A percentile compares a stretch with the other conserved stretches of the same genome.
These are phyloP conservation scores for Sparus aurata DNA, from an alignment of 2,797 vertebrate genomes.

Conservation along the genomic window DNA sequence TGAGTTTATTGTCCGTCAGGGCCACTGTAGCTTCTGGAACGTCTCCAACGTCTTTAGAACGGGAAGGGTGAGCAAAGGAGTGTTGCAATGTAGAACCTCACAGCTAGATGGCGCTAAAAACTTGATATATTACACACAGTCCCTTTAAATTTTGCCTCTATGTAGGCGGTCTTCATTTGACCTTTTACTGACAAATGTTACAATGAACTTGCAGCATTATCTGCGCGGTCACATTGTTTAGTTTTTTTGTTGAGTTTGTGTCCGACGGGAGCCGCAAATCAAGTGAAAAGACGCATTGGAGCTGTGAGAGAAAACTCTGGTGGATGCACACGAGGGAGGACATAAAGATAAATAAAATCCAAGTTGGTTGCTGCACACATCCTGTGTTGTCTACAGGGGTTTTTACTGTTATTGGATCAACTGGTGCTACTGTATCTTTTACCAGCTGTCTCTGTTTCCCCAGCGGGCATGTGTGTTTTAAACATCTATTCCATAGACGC, in stretches of 20 bases:
- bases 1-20: too few relatives aligned
- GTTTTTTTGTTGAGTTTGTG: background rate
- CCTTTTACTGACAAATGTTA: background rate
- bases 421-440: conserved; percentile 60
- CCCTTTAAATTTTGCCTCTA: background rate
- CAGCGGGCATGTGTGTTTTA: conserved; percentile 32
- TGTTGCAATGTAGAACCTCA: too few relatives aligned
- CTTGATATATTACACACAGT: too few relatives aligned
- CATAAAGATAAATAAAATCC: conserved; percentile 35
- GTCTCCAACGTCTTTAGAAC: too few relatives aligned
- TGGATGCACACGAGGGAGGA: conserved; percentile 40
- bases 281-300: conserved; percentile 20
- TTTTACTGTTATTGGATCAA: conserved; percentile 62
- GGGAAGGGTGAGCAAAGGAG: too few relatives aligned
- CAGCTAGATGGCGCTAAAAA: too few relatives aligned
- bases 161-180: background rate
- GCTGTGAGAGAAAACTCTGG: conserved; percentile 16
- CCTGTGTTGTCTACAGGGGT: conserved; percentile 48
- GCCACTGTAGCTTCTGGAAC: too few relatives aligned
- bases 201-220: background rate
- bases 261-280: background rate
- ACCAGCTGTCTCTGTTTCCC: conserved; percentile 62
- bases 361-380: conserved; percentile 34
- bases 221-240: background rate
- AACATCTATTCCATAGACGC: conserved; percentile 62